Evolutionary conservation across 2,797 vertebrate species (phyloP).

Genomic region (Cetoscarus ocellatus): DNA sequence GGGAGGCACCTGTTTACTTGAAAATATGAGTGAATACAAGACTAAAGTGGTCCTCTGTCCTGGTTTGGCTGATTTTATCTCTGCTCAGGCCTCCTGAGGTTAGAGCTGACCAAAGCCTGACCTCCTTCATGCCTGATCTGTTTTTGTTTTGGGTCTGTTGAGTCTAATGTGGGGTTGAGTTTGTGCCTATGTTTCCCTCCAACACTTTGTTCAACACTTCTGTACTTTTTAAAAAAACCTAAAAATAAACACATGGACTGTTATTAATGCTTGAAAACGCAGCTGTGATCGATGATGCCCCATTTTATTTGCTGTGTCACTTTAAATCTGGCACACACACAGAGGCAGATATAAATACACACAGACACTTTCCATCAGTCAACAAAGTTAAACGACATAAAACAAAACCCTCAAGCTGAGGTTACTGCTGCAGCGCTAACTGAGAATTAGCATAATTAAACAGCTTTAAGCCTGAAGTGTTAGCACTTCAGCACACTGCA

Average conservation of each 20-base stretch:
- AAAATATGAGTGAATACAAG: no score
- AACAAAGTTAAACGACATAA: constrained; percentile 5
- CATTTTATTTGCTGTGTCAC: no score
- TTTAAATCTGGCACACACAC: not conserved
- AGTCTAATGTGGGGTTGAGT: not conserved
- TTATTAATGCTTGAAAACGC: not conserved
- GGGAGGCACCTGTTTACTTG: no score
- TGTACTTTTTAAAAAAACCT: no score
- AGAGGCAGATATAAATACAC: not conserved
- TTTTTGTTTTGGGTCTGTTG: not conserved
- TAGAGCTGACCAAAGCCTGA: not conserved
- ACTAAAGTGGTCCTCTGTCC: no score
- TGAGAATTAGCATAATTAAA: constrained; percentile 54
- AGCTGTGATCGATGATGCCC: not conserved
- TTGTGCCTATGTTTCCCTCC: no score
- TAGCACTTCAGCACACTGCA: constrained; percentile 12
- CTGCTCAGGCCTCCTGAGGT: not conserved
- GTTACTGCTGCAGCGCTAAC: constrained; percentile 21
- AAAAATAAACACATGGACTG: not conserved
- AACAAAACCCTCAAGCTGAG: constrained; percentile 22
- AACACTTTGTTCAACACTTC: no score
- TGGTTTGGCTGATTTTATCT: not conserved
- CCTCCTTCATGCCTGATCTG: no score
- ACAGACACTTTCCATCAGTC: not conserved
- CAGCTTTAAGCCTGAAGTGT: constrained; percentile 35